Conservation (phyloP, 2,113 vertebrate species). For the Oreotrochilus melanogaster region DNA sequence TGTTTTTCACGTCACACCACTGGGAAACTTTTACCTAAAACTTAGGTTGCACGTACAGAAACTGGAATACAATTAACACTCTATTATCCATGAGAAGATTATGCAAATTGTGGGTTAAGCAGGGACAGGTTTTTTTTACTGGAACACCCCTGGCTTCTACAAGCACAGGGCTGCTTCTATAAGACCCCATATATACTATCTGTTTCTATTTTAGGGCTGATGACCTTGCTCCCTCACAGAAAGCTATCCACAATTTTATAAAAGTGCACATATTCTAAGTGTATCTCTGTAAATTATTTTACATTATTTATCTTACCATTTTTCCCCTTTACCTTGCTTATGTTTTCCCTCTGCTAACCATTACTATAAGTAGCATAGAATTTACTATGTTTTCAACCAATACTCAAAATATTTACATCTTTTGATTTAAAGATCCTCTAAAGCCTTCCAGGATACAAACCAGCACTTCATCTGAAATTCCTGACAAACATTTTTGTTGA, state of each 20-base stretch:
- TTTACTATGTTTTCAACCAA: background rate
- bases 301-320: background rate
- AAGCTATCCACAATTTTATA: background rate
- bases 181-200: background rate
- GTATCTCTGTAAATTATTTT: background rate
- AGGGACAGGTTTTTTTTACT: background rate
- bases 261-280: background rate
- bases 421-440: background rate
- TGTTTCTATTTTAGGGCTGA: background rate
- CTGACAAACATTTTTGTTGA: background rate
- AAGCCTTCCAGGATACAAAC: background rate
- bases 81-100: conserved; percentile 21
- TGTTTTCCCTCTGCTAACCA: background rate
- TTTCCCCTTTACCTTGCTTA: background rate
- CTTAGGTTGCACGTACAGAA: background rate
- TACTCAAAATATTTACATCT: background rate
- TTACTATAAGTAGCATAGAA: rapidly evolving
- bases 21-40: background rate
- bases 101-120: conserved; percentile 23
- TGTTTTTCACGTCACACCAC: background rate
- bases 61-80: background rate
- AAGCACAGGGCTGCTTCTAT: background rate
- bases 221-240: background rate
- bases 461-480: background rate
- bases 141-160: background rate